Evolutionary conservation across 2,888 invertebrate species (phyloP).

Genomic region (Plusia festucae): DNA sequence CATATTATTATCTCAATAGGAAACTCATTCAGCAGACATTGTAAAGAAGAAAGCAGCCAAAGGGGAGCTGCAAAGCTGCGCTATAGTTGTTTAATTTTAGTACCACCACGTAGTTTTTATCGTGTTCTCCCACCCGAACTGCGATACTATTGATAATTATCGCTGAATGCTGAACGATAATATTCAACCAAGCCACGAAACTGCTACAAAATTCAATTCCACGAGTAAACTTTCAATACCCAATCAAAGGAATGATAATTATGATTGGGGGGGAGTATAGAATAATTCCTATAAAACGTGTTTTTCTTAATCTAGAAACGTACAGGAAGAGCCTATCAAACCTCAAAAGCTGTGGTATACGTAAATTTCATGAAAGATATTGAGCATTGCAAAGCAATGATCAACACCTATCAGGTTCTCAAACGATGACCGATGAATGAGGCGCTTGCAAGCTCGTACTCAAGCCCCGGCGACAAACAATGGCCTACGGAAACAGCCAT

Average conservation of each 20-base stretch:
- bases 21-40: no score
- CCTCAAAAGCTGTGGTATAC: background rate
- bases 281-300: background rate
- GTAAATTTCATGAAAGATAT: background rate
- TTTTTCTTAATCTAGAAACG: background rate
- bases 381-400: background rate
- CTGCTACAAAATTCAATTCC: no score
- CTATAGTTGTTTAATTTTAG: no score
- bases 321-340: background rate
- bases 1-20: no score
- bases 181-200: no score
- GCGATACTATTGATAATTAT: no score
- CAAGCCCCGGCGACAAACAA: background rate
- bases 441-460: constrained; percentile 9
- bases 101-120: no score
- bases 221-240: no score
- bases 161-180: no score
- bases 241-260: background rate
- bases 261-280: background rate
- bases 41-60: no score
- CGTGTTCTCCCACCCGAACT: no score
- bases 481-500: constrained; percentile 31
- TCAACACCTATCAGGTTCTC: background rate
- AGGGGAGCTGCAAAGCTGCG: background rate
- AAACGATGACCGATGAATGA: constrained; percentile 37